Conservation (phyloP, 2,888 invertebrate genomes). For the Leptopterna dolabrata region DNA sequence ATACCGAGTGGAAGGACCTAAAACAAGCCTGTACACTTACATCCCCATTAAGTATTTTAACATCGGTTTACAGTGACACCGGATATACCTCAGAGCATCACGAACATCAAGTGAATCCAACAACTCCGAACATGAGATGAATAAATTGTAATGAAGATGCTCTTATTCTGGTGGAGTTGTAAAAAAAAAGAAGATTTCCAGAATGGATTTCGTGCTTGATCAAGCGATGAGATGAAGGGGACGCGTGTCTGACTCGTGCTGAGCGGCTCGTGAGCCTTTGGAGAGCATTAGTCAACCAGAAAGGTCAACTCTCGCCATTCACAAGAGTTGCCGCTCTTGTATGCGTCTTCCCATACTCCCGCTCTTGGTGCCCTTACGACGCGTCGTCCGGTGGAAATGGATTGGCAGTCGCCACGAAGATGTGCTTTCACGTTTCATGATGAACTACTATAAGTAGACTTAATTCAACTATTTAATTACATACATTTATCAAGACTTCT, state of each 20-base stretch:
- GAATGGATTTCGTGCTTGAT: neutral
- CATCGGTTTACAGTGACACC: no score
- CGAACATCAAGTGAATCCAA: neutral
- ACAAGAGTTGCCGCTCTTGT: neutral
- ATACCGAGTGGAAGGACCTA: no score
- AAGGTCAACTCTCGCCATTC: slow-evolving; percentile 1
- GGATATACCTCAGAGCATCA: no score
- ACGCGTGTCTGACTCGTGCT: neutral
- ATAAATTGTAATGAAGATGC: neutral
- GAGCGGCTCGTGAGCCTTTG: neutral
- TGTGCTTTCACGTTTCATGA: neutral
- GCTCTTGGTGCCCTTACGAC: neutral
- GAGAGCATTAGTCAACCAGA: neutral
- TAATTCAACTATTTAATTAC: no score
- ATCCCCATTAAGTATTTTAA: no score
- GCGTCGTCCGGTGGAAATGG: neutral
- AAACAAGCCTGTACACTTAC: no score
- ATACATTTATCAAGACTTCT: no score
- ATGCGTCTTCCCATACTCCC: neutral
- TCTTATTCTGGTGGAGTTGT: neutral
- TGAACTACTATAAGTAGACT: no score
- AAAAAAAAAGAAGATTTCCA: neutral
- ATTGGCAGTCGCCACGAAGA: neutral
- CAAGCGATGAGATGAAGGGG: neutral
- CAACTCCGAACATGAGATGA: neutral